A percentile compares a stretch with the other conserved stretches of the same genome.
Conservation (phyloP, 1,140 invertebrate species). For the Caenorhabditis briggsae region DNA sequence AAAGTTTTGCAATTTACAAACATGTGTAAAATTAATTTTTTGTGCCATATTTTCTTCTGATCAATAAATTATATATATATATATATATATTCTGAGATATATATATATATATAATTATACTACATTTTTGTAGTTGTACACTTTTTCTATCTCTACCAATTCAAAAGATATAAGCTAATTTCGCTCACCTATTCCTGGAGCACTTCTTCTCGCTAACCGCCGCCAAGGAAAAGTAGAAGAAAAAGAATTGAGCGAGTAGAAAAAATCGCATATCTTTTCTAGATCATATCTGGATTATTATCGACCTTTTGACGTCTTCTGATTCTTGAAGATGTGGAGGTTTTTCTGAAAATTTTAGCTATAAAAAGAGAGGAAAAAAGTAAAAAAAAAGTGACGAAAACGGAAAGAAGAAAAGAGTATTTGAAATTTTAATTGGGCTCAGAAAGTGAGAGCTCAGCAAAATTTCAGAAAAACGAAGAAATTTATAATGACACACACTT, state of each 20-base stretch:
- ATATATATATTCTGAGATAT: too few species aligned
- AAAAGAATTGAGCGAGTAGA: background rate
- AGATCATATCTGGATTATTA: slow-evolving; percentile 16
- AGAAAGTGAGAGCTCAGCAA: background rate
- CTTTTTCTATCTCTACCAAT: background rate
- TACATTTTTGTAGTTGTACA: too few species aligned
- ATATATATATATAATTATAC: too few species aligned
- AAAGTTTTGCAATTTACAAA: too few species aligned
- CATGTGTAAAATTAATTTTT: too few species aligned
- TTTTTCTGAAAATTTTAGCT: background rate
- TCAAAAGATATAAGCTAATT: background rate
- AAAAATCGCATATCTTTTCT: slow-evolving; percentile 28
- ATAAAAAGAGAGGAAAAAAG: background rate
- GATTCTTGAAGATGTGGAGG: background rate
- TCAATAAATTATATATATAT: too few species aligned
- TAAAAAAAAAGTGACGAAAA: background rate
- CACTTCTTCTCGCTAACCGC: slow-evolving; percentile 24
- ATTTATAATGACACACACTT: background rate
- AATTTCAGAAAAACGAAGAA: background rate
- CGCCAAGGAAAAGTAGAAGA: slow-evolving; percentile 10
- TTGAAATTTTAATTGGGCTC: slow-evolving; percentile 11
- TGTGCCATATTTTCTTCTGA: too few species aligned
- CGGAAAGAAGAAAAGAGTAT: background rate
- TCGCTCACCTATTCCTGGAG: slow-evolving; percentile 34
- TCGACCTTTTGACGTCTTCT: slow-evolving; percentile 1